A percentile compares a stretch with the other conserved stretches of the same genome.
Conservation (phyloP, 2,888 invertebrate genomes). For the Hyposoter dolosus region DNA sequence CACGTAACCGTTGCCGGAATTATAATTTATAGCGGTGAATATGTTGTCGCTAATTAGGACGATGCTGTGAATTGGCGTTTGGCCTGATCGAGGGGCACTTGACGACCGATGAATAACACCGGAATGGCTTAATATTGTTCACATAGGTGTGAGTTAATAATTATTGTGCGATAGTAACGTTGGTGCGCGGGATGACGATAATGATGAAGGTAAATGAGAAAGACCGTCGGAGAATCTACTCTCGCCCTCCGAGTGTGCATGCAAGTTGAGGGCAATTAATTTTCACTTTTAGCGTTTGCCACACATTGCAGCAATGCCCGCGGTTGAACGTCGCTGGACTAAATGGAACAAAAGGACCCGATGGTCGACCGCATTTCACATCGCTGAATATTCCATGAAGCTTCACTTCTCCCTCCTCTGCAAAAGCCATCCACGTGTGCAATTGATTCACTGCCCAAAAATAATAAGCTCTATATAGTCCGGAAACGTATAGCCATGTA, state of each 20-base stretch:
- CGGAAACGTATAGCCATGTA: background rate
- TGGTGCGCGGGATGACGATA: constrained; percentile 9
- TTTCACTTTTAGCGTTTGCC: constrained; percentile 58
- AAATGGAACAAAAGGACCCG: constrained; percentile 52
- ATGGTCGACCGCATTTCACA: constrained; percentile 56
- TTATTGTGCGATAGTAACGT: constrained; percentile 52
- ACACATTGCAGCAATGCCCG: constrained; percentile 28
- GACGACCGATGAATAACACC: background rate
- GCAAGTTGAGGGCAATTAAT: constrained; percentile 57
- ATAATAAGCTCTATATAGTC: constrained; percentile 8
- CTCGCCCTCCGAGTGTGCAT: constrained; percentile 11
- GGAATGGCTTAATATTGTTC: constrained; percentile 33
- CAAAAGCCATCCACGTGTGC: background rate
- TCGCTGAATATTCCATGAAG: constrained; percentile 49
- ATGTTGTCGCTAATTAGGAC: constrained; percentile 16
- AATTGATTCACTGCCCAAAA: constrained; percentile 35
- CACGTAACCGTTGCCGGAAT: background rate
- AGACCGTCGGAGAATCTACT: background rate
- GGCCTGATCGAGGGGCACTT: constrained; percentile 7
- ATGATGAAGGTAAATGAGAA: constrained; percentile 34
- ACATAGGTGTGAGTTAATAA: constrained; percentile 55
- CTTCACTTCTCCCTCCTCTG: background rate
- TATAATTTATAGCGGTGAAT: background rate
- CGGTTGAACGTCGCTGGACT: constrained; percentile 14
- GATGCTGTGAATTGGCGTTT: background rate